Conservation (phyloP, 1,140 invertebrate species). For the Trachymyrmex cornetzi region DNA sequence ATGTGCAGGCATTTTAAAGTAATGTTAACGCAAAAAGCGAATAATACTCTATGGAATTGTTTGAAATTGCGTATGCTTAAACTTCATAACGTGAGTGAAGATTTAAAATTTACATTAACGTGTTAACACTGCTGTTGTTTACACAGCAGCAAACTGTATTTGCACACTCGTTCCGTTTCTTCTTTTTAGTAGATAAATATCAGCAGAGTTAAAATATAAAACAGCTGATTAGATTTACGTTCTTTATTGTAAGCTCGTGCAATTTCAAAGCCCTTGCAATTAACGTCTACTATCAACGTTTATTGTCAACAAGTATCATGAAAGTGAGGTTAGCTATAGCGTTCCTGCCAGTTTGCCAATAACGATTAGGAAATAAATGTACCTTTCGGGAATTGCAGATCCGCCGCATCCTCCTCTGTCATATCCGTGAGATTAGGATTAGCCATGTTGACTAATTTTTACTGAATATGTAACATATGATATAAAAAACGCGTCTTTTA, state of each 20-base stretch:
- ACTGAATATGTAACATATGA: neutral
- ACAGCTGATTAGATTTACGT: neutral
- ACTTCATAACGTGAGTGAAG: neutral
- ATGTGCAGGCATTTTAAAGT: constrained; percentile 27
- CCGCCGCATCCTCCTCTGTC: constrained; percentile 94
- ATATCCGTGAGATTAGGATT: constrained; percentile 87
- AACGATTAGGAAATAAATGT: constrained; percentile 58
- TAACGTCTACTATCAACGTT: neutral
- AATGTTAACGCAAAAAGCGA: neutral
- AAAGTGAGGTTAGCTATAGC: constrained; percentile 54
- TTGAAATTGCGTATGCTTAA: neutral
- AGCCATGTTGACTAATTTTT: constrained; percentile 74
- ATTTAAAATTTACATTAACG: neutral
- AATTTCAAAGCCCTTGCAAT: neutral
- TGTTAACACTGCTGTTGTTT: neutral
- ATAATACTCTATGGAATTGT: neutral
- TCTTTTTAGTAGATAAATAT: neutral
- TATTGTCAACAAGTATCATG: constrained; percentile 15
- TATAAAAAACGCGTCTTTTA: too few relatives aligned
- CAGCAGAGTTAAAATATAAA: neutral
- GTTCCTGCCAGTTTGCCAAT: neutral
- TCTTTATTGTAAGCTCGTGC: neutral
- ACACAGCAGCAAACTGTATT: neutral
- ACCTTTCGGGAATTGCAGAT: constrained; percentile 96
- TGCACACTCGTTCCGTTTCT: neutral